phyloP scores from a whole-genome alignment of 2,888 invertebrate genomes.

The Agrochola circellaris region DNA sequence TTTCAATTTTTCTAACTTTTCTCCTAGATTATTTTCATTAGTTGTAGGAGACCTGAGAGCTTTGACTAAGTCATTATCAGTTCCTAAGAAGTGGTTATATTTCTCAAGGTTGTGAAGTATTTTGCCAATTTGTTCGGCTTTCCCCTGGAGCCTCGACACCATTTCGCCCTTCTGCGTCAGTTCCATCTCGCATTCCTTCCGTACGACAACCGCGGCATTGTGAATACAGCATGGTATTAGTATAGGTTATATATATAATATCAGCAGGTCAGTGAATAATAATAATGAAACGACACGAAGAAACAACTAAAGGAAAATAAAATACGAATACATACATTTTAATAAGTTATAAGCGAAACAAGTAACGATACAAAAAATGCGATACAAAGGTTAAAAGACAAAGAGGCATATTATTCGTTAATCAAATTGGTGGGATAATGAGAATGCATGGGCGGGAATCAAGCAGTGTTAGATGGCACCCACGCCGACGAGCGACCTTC shows the following conservation, averaged over 20 bases:
- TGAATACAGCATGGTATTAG: constrained; percentile 88
- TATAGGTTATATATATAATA: constrained; percentile 71
- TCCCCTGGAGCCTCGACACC: constrained; percentile 98
- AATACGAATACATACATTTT: constrained; percentile 41
- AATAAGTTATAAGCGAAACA: constrained; percentile 22
- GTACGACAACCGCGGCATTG: constrained; percentile 85
- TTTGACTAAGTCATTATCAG: constrained; percentile 90
- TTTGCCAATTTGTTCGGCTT: constrained; percentile 98
- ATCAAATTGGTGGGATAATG: constrained; percentile 66
- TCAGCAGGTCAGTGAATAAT: constrained; percentile 40
- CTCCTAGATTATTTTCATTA: constrained; percentile 81
- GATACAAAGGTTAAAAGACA: constrained; percentile 43
- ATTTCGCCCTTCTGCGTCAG: constrained; percentile 99
- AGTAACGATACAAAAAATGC: constrained; percentile 36
- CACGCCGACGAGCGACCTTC: constrained; percentile 77
- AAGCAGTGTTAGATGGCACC: constrained; percentile 71
- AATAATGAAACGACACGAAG: constrained; percentile 22
- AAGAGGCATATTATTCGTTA: constrained; percentile 55
- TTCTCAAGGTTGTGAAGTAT: constrained; percentile 97
- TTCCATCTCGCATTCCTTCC: constrained; percentile 98
- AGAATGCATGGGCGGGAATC: constrained; percentile 78
- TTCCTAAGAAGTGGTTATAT: constrained; percentile 94
- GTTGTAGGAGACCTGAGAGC: constrained; percentile 88
- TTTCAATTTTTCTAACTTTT: constrained; percentile 84
- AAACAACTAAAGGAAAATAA: constrained; percentile 15